phyloP scores from a whole-genome alignment of 2,113 vertebrate genomes.

The Theropithecus gelada region DNA sequence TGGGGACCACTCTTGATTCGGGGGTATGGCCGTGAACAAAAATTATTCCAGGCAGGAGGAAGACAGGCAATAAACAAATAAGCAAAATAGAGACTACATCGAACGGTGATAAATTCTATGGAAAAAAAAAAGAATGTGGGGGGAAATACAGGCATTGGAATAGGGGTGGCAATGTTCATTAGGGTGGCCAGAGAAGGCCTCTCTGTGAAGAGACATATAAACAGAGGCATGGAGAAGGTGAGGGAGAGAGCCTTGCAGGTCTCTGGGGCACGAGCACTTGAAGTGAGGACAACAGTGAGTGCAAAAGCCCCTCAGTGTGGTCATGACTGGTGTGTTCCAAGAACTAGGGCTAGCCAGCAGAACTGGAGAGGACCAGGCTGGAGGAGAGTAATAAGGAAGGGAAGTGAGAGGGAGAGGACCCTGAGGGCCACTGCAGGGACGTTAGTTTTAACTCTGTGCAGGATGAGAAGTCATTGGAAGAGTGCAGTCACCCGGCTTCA shows the following conservation, averaged over 20 bases:
- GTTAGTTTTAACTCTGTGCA: background rate
- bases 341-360: background rate
- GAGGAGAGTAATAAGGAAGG: background rate
- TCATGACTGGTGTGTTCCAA: rapidly evolving
- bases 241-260: background rate
- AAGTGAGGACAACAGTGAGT: background rate
- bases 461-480: background rate
- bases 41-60: background rate
- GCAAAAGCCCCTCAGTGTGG: background rate
- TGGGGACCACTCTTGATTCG: background rate
- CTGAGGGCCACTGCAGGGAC: background rate
- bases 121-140: background rate
- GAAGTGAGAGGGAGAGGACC: too few relatives aligned
- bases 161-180: background rate
- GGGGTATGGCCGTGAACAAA: background rate
- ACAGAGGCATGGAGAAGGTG: background rate
- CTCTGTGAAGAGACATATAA: background rate
- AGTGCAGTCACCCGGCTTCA: background rate
- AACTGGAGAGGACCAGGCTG: background rate
- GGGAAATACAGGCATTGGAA: background rate
- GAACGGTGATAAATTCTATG: background rate
- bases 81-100: background rate
- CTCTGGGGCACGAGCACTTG: background rate
- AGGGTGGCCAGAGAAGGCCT: background rate
- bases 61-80: background rate